Percentiles rank a stretch among this genome's conserved stretches.
Conservation (phyloP, 1,140 invertebrate genomes). For the Eulimnadia texana region DNA sequence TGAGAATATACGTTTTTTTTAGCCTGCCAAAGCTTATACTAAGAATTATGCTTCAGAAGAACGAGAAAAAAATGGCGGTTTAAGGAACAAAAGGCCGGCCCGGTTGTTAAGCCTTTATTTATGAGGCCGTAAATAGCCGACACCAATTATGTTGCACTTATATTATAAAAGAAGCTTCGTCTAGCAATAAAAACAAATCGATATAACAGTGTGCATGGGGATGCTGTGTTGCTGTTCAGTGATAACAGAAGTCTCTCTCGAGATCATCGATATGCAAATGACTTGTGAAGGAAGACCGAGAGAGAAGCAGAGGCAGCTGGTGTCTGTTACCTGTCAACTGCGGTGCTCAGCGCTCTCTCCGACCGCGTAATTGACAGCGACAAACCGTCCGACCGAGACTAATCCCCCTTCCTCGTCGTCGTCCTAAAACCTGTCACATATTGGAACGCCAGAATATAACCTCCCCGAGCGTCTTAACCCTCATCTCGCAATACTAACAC, state of each 20-base stretch:
- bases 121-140: neutral
- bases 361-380: conserved; percentile 12
- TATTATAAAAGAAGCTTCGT: too few relatives aligned
- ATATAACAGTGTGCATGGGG: too few relatives aligned
- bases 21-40: too few relatives aligned
- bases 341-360: conserved; percentile 5
- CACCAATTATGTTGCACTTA: neutral
- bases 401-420: conserved; percentile 11
- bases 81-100: neutral
- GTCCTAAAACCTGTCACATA: conserved; percentile 8
- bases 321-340: conserved; percentile 14
- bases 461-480: too few relatives aligned
- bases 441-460: too few relatives aligned
- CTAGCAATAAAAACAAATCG: too few relatives aligned
- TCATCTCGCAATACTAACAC: too few relatives aligned
- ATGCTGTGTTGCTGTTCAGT: too few relatives aligned
- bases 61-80: neutral
- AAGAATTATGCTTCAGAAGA: neutral
- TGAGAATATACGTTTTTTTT: too few relatives aligned
- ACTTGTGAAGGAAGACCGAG: neutral
- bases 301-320: conserved; percentile 2
- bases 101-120: neutral
- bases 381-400: conserved; percentile 11
- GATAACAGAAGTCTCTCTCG: too few relatives aligned
- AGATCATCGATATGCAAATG: neutral